Conservation (phyloP, 2,113 vertebrate species). For the Neodon shergylaensis region DNA sequence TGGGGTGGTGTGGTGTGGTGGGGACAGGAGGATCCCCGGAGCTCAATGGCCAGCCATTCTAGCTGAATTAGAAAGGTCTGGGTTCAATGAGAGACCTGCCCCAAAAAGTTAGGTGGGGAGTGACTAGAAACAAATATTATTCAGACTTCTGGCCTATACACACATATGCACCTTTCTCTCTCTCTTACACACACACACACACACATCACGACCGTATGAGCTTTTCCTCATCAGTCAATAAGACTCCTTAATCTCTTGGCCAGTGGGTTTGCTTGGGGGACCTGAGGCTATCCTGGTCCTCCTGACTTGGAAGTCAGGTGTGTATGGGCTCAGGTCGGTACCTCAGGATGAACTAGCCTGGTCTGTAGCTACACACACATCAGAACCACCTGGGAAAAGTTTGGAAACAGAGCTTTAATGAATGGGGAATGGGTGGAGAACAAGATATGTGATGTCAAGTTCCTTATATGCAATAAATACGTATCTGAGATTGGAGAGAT, state of each 20-base stretch:
- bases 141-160: background rate
- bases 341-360: background rate
- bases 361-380: background rate
- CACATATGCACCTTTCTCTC: background rate
- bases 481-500: background rate
- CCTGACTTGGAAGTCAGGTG: background rate
- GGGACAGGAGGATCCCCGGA: background rate
- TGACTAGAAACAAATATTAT: background rate
- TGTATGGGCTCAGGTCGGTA: background rate
- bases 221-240: background rate
- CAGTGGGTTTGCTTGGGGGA: background rate
- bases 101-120: background rate
- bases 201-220: background rate
- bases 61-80: background rate
- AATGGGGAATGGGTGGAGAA: background rate
- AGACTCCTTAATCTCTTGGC: background rate
- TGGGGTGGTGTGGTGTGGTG: too few species aligned
- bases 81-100: background rate
- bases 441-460: background rate
- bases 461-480: background rate
- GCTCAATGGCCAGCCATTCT: background rate
- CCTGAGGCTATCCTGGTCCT: background rate
- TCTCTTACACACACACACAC: background rate
- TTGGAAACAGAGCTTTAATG: background rate
- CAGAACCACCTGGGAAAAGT: background rate